Percentiles rank a stretch among this genome's conserved stretches.
Conservation (phyloP, 2,888 invertebrate species). For the Hydroisotoma schaefferi region DNA sequence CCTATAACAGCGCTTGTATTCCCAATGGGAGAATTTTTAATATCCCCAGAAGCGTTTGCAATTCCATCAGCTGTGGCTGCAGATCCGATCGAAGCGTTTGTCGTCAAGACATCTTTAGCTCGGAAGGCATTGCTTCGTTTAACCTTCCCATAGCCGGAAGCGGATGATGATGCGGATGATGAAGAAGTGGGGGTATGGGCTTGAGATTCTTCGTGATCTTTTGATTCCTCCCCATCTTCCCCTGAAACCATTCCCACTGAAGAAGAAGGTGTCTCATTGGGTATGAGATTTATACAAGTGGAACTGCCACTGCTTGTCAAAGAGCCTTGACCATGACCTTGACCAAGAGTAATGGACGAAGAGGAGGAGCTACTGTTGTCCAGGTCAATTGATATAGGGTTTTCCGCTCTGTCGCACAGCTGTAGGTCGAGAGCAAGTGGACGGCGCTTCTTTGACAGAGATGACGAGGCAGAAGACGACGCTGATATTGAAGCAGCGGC, state of each 20-base stretch:
- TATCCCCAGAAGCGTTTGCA: too few species aligned
- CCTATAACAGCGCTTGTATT: too few species aligned
- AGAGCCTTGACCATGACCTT: neutral
- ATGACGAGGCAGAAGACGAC: neutral
- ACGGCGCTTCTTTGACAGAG: conserved; percentile 1
- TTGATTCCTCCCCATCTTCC: neutral
- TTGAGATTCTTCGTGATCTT: conserved; percentile 18
- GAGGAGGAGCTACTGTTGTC: neutral
- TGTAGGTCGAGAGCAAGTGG: conserved; percentile 12
- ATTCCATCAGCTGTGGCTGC: conserved; percentile 20
- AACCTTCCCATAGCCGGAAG: conserved; percentile 44
- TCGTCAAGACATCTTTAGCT: conserved; percentile 33
- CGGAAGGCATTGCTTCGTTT: conserved; percentile 48
- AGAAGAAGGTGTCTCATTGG: neutral
- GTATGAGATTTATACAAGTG: conserved; percentile 1
- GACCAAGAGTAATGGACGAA: neutral
- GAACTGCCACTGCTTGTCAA: conserved; percentile 2
- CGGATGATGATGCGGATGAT: conserved; percentile 36
- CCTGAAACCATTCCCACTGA: neutral
- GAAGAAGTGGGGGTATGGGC: conserved; percentile 40
- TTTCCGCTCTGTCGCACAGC: neutral
- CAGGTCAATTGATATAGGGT: too few species aligned
- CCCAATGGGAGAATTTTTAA: too few species aligned
- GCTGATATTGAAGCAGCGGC: too few species aligned
- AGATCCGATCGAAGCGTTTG: conserved; percentile 26